Evolutionary conservation across 2,797 vertebrate species (phyloP).

Genomic region (Sebastes diploproa): DNA sequence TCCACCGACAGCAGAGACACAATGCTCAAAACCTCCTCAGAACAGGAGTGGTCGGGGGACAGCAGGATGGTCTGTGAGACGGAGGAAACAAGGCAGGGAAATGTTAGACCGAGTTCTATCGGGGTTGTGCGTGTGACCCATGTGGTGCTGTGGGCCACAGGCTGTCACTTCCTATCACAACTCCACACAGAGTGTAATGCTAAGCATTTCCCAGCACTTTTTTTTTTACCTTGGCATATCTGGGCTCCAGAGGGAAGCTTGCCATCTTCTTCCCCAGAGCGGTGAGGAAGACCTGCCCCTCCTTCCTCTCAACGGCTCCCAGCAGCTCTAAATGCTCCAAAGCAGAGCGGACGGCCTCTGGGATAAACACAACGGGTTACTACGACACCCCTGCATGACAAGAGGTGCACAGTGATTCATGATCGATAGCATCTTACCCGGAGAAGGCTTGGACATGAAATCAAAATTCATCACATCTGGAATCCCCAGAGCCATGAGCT

Average conservation of each 20-base stretch:
- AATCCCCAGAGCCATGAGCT: slow-evolving; percentile 93
- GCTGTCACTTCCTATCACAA: not conserved
- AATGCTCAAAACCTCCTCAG: slow-evolving; percentile 93
- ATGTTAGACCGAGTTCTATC: not conserved
- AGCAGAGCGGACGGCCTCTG: slow-evolving; percentile 90
- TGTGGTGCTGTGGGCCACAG: too few species aligned
- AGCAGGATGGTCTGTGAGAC: slow-evolving; percentile 88
- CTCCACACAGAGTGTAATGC: not conserved
- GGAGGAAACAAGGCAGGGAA: not conserved
- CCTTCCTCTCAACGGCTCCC: slow-evolving; percentile 89
- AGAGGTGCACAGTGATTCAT: not conserved
- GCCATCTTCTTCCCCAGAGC: slow-evolving; percentile 95
- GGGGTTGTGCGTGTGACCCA: not conserved
- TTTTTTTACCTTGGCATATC: slow-evolving; percentile 90
- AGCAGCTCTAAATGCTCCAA: slow-evolving; percentile 91
- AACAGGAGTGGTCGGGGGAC: slow-evolving; percentile 91
- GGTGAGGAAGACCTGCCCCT: slow-evolving; percentile 87
- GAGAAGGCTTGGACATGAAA: slow-evolving; percentile 96
- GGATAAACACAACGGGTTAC: slow-evolving; percentile 7
- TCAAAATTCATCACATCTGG: slow-evolving; percentile 95
- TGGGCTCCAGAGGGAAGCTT: slow-evolving; percentile 93
- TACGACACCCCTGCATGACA: not conserved
- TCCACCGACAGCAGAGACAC: slow-evolving; percentile 94
- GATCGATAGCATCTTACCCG: slow-evolving; percentile 80
- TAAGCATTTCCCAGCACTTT: not conserved